phyloP scores from a whole-genome alignment of 2,113 vertebrate genomes.

The Dasypus novemcinctus region DNA sequence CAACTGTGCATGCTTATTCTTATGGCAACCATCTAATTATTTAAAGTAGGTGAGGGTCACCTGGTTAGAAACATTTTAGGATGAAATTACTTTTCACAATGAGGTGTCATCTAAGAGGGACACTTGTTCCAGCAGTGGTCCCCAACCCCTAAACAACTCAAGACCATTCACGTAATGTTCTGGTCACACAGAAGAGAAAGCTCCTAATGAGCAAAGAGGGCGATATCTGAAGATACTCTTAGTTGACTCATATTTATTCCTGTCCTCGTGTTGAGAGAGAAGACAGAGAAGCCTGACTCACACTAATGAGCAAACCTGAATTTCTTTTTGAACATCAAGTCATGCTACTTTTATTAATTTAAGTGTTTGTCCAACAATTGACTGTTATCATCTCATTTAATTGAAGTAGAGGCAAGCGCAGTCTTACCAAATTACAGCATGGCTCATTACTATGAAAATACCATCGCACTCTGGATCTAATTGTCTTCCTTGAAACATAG shows the following conservation, averaged over 20 bases:
- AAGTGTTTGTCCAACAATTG: not conserved
- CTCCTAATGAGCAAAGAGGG: conserved; percentile 15
- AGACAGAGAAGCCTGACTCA: not conserved
- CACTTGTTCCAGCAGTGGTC: not conserved
- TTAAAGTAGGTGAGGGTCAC: not conserved
- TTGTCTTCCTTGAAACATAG: not conserved
- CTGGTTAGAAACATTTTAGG: not conserved
- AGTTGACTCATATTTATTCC: conserved; percentile 38
- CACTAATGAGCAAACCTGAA: conserved; percentile 3
- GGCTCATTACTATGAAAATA: not conserved
- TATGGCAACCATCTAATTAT: not conserved
- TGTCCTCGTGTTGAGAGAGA: conserved; percentile 7
- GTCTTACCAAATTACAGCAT: not conserved
- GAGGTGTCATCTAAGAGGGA: not conserved
- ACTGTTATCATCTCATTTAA: not conserved
- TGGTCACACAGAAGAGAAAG: not conserved
- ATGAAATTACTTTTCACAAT: not conserved
- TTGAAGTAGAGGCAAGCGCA: conserved; percentile 24
- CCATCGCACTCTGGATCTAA: not conserved
- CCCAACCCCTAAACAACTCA: not conserved
- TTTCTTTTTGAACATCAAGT: conserved; percentile 65
- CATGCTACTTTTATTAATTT: conserved; percentile 57
- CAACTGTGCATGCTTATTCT: not conserved
- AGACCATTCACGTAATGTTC: not conserved
- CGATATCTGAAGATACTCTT: conserved; percentile 2